Evolutionary conservation across 2,113 vertebrate genomes (phyloP).

Genomic region (Scortum barcoo): DNA sequence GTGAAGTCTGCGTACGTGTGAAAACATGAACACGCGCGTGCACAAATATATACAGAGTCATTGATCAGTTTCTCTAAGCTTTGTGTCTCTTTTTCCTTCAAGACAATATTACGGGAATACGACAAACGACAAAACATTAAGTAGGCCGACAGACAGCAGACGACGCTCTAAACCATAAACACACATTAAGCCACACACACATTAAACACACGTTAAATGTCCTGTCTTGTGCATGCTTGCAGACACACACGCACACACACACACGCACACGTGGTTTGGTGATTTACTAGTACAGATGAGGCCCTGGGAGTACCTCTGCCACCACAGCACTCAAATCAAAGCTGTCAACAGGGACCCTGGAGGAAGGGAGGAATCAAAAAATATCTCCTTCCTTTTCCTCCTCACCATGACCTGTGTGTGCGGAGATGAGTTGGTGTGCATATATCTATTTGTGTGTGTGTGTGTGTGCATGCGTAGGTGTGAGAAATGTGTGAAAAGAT

Average conservation of each 20-base stretch:
- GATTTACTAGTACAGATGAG: constrained; percentile 78
- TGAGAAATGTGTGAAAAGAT: constrained; percentile 58
- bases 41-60: neutral
- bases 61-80: neutral
- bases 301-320: constrained; percentile 73
- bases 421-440: constrained; percentile 43
- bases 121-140: neutral
- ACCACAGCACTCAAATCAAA: constrained; percentile 79
- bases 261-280: constrained; percentile 44
- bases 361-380: constrained; percentile 77
- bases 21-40: neutral
- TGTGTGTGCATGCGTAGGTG: constrained; percentile 20
- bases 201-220: too few species aligned
- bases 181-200: constrained; percentile 37
- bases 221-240: constrained; percentile 3
- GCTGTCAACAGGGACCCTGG: constrained; percentile 78
- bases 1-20: constrained; percentile 32
- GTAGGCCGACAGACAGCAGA: constrained; percentile 10
- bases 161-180: constrained; percentile 22
- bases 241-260: constrained; percentile 21
- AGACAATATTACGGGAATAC: neutral
- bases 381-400: constrained; percentile 68
- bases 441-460: constrained; percentile 29
- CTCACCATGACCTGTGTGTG: constrained; percentile 68
- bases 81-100: neutral